Evolutionary conservation across 2,888 invertebrate genomes (phyloP).

Genomic region (Hyppa rectilinea): DNA sequence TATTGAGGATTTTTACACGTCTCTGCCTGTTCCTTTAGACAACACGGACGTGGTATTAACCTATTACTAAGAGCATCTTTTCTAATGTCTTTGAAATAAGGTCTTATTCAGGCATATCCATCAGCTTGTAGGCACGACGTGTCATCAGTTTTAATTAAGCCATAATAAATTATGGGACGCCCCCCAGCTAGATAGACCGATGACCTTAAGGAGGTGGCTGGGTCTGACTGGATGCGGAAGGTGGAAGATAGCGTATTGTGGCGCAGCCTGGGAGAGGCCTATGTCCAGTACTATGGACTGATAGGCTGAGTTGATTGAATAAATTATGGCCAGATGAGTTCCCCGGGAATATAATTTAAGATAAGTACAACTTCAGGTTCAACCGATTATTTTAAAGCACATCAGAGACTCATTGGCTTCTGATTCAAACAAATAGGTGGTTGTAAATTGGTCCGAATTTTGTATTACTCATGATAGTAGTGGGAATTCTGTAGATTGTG

Average conservation of each 20-base stretch:
- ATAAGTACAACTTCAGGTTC: conserved; percentile 6
- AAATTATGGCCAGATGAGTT: conserved; percentile 19
- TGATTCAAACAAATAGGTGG: not conserved
- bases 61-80: not conserved
- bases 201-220: too few species aligned
- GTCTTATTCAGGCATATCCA: conserved; percentile 3
- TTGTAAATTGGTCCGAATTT: conserved; percentile 19
- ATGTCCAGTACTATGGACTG: too few species aligned
- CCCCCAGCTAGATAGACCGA: too few species aligned
- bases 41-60: too few species aligned
- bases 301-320: too few species aligned
- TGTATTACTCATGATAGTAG: conserved; percentile 25
- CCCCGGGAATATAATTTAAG: conserved; percentile 7
- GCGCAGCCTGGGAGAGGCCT: too few species aligned
- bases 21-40: not conserved
- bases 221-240: too few species aligned
- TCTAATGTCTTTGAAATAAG: not conserved
- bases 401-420: conserved; percentile 18
- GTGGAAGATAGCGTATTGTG: too few species aligned
- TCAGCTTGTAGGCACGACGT: not conserved
- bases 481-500: conserved; percentile 17
- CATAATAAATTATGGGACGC: too few species aligned
- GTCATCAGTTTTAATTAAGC: conserved; percentile 2
- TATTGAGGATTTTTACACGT: not conserved
- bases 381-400: conserved; percentile 21